Evolutionary conservation across 2,888 invertebrate species (phyloP), one percentile per base, ranked within the genome.

Genomic region (Ormyrus thymus): DNA sequence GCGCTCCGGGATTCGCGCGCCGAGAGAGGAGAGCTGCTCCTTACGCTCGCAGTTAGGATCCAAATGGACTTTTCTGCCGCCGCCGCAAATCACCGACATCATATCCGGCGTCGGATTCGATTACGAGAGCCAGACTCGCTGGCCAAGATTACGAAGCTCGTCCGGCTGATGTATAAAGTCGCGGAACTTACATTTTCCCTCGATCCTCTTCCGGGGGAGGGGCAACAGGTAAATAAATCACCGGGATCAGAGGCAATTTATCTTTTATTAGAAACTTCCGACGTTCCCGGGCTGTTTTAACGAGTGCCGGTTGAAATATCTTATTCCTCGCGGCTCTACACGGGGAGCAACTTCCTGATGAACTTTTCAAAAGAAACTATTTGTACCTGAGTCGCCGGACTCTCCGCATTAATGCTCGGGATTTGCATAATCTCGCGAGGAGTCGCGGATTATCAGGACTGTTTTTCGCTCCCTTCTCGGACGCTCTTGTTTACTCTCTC

Each of bases 11-110:
- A n/a, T n/a, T n/a, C n/a, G n/a, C n/a, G n/a, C n/a, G n/a, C n/a
- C n/a, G n/a, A n/a, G n/a, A n/a, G n/a, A n/a, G n/a, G n/a, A n/a
- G n/a, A n/a, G n/a, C n/a, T n/a, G n/a, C n/a, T n/a, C 4, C 29
- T 29, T 4, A 29, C 29, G 29, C 29, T 29, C 29, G 29, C 29
- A 2, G 29, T 29, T 29, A 29, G 29, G 29, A 29, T 29, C 29
- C 29, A 29, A 29, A 29, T 29, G 29, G 29, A 29, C 29, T 29
- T 29, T 29, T 29, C 43, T 8, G 51, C 80, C 69, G 70, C 69
- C 50, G 29, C 64, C 46, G 70, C 59, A 77, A 77, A 80, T 74
- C 77, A 74, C 65, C 56, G 77, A 77, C 77, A 74, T 70, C 80
- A 66, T 76, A 29, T 48, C 51, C 13, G 13, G 50, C 76, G 73